A percentile compares a stretch with the other conserved stretches of the same genome.
phyloP scores from a whole-genome alignment of 2,888 invertebrate genomes.

The Pterostichus madidus region DNA sequence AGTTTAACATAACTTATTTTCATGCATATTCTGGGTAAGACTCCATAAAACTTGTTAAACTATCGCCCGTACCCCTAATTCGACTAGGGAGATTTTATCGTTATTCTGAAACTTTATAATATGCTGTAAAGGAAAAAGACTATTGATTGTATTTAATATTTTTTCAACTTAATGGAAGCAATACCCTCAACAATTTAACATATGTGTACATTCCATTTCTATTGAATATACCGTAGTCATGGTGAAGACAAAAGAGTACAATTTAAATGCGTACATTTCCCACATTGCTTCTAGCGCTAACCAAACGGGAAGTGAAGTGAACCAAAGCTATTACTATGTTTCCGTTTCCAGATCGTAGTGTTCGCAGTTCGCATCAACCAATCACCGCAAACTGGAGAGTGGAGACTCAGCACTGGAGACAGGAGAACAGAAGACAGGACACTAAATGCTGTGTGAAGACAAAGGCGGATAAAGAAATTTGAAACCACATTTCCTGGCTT shows the following conservation, averaged over 20 bases:
- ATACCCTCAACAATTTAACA: too few species aligned
- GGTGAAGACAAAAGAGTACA: slow-evolving; percentile 12
- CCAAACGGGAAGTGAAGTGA: slow-evolving; percentile 20
- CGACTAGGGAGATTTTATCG: too few species aligned
- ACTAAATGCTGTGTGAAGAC: slow-evolving; percentile 11
- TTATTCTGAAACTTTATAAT: too few species aligned
- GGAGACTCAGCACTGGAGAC: background rate
- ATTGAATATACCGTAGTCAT: background rate
- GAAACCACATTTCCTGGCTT: background rate
- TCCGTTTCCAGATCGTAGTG: slow-evolving; percentile 22
- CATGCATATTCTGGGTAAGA: background rate
- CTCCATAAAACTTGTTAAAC: slow-evolving; percentile 7
- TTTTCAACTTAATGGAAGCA: too few species aligned
- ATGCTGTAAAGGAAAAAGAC: too few species aligned
- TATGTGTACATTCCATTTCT: background rate
- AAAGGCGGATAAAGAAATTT: slow-evolving; percentile 1
- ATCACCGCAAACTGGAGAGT: slow-evolving; percentile 33
- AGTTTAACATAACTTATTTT: background rate
- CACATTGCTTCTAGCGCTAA: background rate
- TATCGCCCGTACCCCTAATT: background rate
- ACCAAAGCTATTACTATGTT: slow-evolving; percentile 32
- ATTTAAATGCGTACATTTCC: slow-evolving; percentile 28
- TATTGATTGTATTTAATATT: too few species aligned
- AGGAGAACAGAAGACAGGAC: slow-evolving; percentile 4
- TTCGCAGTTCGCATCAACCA: slow-evolving; percentile 20